Conservation (phyloP, 2,113 vertebrate genomes). For the Ammodytes dubius region DNA sequence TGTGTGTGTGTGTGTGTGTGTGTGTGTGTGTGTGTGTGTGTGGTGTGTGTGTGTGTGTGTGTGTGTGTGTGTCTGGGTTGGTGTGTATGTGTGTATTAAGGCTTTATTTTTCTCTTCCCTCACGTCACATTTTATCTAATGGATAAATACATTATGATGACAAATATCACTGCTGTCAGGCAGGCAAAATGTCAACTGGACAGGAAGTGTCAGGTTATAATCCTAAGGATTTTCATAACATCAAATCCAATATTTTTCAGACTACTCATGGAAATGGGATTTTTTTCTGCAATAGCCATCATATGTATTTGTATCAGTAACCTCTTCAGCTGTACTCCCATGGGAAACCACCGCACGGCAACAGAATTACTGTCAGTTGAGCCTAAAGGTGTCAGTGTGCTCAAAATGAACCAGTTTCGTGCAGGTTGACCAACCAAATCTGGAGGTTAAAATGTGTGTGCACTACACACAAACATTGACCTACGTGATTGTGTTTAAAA, state of each 20-base stretch:
- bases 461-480: background rate
- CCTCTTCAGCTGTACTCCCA: background rate
- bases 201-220: constrained; percentile 36
- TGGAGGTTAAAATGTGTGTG: background rate
- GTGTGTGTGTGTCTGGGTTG: background rate
- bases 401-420: background rate
- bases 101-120: constrained; percentile 32
- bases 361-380: background rate
- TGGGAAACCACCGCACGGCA: background rate
- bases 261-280: background rate
- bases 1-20: background rate
- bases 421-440: too few species aligned
- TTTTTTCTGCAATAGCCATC: background rate
- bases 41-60: background rate
- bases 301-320: background rate
- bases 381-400: background rate
- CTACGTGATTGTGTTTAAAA: background rate
- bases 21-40: background rate
- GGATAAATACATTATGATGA: constrained; percentile 57
- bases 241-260: constrained; percentile 5
- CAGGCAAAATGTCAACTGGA: constrained; percentile 44
- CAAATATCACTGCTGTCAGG: constrained; percentile 57
- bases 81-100: constrained; percentile 6
- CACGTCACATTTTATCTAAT: constrained; percentile 42
- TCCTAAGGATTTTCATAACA: constrained; percentile 29